phyloP scores from a whole-genome alignment of 64 coral and sea anemone genomes.

The Acropora yongei region DNA sequence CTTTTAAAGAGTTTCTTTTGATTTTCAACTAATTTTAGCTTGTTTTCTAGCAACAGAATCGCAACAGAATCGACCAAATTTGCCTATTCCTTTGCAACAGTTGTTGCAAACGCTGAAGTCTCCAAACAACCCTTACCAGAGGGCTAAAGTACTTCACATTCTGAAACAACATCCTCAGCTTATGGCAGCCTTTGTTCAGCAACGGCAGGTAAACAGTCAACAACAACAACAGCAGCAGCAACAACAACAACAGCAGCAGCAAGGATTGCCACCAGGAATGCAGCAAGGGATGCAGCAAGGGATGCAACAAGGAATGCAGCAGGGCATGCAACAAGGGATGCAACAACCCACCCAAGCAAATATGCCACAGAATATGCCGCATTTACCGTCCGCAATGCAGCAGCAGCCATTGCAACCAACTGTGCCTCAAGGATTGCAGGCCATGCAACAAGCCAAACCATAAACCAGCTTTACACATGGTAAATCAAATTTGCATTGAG shows the following conservation, averaged over 20 bases:
- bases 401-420: constrained; percentile 51
- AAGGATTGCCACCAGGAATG: constrained; percentile 66
- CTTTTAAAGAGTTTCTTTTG: no score
- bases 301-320: constrained; percentile 66
- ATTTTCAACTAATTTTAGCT: no score
- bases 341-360: constrained; percentile 69
- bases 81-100: constrained; percentile 82
- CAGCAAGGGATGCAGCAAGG: constrained; percentile 79
- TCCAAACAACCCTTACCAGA: constrained; percentile 69
- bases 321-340: constrained; percentile 60
- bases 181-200: constrained; percentile 76
- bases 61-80: constrained; percentile 64
- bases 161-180: constrained; percentile 94
- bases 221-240: constrained; percentile 64
- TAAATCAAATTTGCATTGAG: background rate
- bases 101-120: constrained; percentile 73
- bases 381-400: constrained; percentile 45
- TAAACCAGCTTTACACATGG: constrained; percentile 88
- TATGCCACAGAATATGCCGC: constrained; percentile 68
- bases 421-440: constrained; percentile 67
- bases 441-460: constrained; percentile 73
- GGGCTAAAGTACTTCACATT: constrained; percentile 88
- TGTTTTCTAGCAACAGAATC: no score
- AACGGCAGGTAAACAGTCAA: constrained; percentile 59
- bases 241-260: constrained; percentile 68